phyloP scores from a whole-genome alignment of 2,113 vertebrate species.

The Anolis sagrei region DNA sequence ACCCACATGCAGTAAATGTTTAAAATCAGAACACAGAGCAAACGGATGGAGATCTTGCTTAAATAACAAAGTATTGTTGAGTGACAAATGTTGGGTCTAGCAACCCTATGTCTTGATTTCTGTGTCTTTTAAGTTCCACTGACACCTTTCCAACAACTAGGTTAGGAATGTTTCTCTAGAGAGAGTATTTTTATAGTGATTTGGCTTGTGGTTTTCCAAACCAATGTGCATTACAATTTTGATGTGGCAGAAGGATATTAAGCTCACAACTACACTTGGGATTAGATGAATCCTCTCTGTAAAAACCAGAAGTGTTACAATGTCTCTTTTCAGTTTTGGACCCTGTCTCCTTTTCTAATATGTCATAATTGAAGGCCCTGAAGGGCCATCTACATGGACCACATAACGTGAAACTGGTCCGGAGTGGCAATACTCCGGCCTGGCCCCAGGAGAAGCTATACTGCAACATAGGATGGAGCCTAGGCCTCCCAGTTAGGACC shows the following conservation, averaged over 20 bases:
- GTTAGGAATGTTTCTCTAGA: not conserved
- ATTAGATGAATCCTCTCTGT: not conserved
- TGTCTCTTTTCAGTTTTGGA: not conserved
- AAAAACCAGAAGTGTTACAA: not conserved
- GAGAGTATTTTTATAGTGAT: conserved; percentile 36
- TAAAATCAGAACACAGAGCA: conserved; percentile 23
- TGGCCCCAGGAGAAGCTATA: too few relatives aligned
- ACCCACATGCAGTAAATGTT: not conserved
- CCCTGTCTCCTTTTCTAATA: not conserved
- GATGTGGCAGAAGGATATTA: conserved; percentile 53
- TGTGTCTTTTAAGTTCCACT: not conserved
- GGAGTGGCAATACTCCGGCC: too few relatives aligned
- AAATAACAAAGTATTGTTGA: not conserved
- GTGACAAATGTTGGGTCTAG: not conserved
- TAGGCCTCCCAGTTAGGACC: too few relatives aligned
- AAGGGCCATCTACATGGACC: not conserved
- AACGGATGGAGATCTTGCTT: not conserved
- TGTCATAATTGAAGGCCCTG: not conserved
- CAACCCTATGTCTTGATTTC: not conserved
- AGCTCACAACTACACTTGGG: not conserved
- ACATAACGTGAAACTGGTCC: too few relatives aligned
- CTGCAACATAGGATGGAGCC: too few relatives aligned
- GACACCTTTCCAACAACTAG: not conserved
- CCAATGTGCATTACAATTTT: conserved; percentile 58
- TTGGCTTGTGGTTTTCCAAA: conserved; percentile 48